Base-by-base conservation (phyloP, 2,113 vertebrate species). In the Perca schrenkii region DNA sequence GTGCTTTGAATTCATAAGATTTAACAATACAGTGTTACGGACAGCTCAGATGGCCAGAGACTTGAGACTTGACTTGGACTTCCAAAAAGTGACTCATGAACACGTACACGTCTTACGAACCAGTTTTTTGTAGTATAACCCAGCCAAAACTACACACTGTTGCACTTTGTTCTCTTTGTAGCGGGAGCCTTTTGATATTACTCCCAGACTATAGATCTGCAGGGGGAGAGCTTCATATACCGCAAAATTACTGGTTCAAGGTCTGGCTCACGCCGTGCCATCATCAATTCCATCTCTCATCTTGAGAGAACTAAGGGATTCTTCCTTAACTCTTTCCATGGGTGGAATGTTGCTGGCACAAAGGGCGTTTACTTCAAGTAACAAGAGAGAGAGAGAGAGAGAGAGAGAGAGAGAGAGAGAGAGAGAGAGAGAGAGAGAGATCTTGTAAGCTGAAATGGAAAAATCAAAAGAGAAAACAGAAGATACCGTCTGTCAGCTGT, bases 311-410 rank as follows among this genome's bases (percentile, higher is more conserved):
- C 64, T 56, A 28, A 63, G 14, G 36, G 12, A 69, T 72, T 82
- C 12, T 87, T 81, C 87, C 60, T 62, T 54, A 89, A 71, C 62
- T 70, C 43, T 64, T 61, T 47, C 25, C 61, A 74, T n/a, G n/a
- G 64, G 62, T 46, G 25, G 79, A 79, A 75, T 61, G 83, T 63
- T 77, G 63, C 74, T 76, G 70, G 70, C 54, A 88, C 3, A 67
- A 86, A 84, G 81, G 61, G 69, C 84, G 68, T 88, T 90, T 88
- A 84, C 74, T 74, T 90, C 46, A 61, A 62, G 22, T 28, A 56
- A 84, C 76, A 66, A 85, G 43, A 66, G 60, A 84, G 43, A 53
- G 28, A 47, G 28, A 66, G 60, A 85, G 43, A 66, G 60, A 84
- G 43, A 53, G 28, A 47, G 28, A 28, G 28, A 28, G 28, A 28